Evolutionary conservation across 2,113 vertebrate species (phyloP).

Genomic region (Tyto alba): DNA sequence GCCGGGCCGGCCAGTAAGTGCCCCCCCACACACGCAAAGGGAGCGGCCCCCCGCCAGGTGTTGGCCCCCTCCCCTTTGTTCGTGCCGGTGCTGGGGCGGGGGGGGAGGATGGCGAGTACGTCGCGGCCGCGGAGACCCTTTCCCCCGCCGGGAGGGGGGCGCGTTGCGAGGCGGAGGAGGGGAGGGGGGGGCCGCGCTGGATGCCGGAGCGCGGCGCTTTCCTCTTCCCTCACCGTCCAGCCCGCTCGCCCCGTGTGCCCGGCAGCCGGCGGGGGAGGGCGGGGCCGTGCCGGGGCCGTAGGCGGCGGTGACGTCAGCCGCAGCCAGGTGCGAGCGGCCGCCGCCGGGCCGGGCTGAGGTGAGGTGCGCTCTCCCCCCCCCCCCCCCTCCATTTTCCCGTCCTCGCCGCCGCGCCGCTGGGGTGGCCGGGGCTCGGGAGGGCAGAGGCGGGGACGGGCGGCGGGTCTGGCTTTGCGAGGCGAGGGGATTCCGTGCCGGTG

Average conservation of each 20-base stretch:
- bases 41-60: background rate
- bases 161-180: background rate
- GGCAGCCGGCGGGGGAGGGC: background rate
- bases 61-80: slow-evolving; percentile 2
- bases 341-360: background rate
- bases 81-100: background rate
- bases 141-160: background rate
- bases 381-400: too few relatives aligned
- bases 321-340: background rate
- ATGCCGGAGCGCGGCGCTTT: background rate
- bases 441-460: background rate
- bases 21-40: background rate
- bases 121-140: background rate
- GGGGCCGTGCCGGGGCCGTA: background rate
- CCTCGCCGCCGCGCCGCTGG: background rate
- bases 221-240: background rate
- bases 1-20: background rate
- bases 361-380: background rate
- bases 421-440: background rate
- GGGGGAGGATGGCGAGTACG: background rate
- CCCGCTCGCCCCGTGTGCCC: background rate
- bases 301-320: background rate
- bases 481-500: background rate
- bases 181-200: background rate
- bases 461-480: background rate